phyloP scores from a whole-genome alignment of 37 sponge, comb jelly and placozoan genomes.

The Tethya wilhelma region DNA sequence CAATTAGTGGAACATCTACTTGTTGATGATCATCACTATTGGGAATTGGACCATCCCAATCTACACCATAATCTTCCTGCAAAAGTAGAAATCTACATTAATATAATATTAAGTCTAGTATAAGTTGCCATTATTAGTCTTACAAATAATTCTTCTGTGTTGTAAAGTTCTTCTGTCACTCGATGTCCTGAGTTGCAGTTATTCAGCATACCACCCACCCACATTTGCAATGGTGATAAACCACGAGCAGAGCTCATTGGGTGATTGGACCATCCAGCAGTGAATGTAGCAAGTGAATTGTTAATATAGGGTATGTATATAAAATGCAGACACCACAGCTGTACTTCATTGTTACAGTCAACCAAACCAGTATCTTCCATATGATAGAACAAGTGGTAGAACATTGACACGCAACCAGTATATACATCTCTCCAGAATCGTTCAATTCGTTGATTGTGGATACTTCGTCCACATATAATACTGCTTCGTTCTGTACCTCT shows the following conservation, averaged over 20 bases:
- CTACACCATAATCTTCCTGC: not conserved
- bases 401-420: conserved; percentile 48
- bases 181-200: not conserved
- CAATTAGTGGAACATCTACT: not conserved
- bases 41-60: not conserved
- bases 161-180: not conserved
- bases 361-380: conserved; percentile 50
- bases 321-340: conserved; percentile 20
- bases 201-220: not conserved
- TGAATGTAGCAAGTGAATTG: conserved; percentile 7
- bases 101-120: too few relatives aligned
- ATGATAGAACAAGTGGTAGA: conserved; percentile 53
- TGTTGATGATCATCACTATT: not conserved
- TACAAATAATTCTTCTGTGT: too few relatives aligned
- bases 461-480: conserved; percentile 49
- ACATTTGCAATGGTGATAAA: conserved; percentile 1
- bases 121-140: too few relatives aligned
- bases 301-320: not conserved
- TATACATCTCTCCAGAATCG: conserved; percentile 70
- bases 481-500: conserved; percentile 54
- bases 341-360: conserved; percentile 2
- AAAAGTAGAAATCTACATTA: too few relatives aligned
- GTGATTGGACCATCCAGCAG: conserved; percentile 43
- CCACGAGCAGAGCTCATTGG: conserved; percentile 14
- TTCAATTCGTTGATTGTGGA: conserved; percentile 81